Base-by-base conservation (phyloP, 1,140 invertebrate genomes). In the Papilio xuthus region DNA sequence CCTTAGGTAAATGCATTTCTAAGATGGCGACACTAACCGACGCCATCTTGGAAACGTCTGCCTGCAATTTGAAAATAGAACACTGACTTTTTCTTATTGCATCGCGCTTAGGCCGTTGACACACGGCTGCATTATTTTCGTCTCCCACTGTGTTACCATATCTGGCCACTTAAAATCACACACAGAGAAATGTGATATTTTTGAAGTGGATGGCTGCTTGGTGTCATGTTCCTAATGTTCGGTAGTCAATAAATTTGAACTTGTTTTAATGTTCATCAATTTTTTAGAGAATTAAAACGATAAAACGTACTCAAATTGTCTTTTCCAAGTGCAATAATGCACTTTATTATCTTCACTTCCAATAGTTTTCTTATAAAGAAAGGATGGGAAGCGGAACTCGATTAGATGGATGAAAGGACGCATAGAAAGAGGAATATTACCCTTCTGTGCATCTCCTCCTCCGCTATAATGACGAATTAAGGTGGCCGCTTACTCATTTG, bases 51-150 rank as follows among this genome's bases (percentile, higher is more conserved):
- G n/a, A 32, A 73, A 75, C 80, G 83, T 84, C 82, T 82, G 82
- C 86, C 80, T 87, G 86, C 86, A 88, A 88, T 88, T 91, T 90
- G 83, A 89, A 91, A 91, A 91, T 91, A 91, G 90, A 91, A 89
- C 76, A 75, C 50, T 53, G 81, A 85, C 83, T 87, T 90, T 90
- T 88, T 86, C 82, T 90, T 87, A 80, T 90, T 90, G 90, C 89
- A 91, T 89, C 86, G 84, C 86, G 77, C 77, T 79, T 69, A 87
- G 90, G 86, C 80, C 89, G 89, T 90, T 89, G 89, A 89, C 90
- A 89, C 88, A 84, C 74, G 78, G 81, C 80, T 88, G 90, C 87
- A 88, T 89, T 90, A 90, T 91, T 90, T 91, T 90, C 83, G 85
- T 85, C 87, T 85, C 84, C 88, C 85, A 84, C 83, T 84, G 88